A percentile compares a stretch with the other conserved stretches of the same genome.
These are phyloP conservation scores for Syritta pipiens DNA, from an alignment of 2,888 invertebrate species.

Conservation along the genomic window DNA sequence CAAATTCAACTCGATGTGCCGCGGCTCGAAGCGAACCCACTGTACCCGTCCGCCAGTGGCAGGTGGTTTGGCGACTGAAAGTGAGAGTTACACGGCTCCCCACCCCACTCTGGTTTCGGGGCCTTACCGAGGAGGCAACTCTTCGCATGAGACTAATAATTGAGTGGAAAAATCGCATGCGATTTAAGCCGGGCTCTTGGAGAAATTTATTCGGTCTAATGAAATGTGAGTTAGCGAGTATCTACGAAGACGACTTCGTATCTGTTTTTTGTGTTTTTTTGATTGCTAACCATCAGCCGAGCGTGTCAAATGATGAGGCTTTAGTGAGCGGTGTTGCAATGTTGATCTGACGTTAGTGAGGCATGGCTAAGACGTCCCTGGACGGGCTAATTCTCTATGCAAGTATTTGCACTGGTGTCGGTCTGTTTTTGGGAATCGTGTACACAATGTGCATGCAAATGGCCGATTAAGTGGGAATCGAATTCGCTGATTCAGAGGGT, in stretches of 20 bases:
- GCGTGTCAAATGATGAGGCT: constrained; percentile 25
- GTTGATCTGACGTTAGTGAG: constrained; percentile 27
- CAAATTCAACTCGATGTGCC: constrained; percentile 35
- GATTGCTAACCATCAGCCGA: constrained; percentile 6
- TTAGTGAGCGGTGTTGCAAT: constrained; percentile 24
- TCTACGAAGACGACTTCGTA: constrained; percentile 7
- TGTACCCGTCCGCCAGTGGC: constrained; percentile 39
- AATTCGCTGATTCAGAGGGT: too few species aligned
- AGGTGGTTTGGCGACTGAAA: constrained; percentile 55
- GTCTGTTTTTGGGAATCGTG: constrained; percentile 3
- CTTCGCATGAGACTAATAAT: constrained; percentile 46
- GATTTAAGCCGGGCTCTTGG: constrained; percentile 24
- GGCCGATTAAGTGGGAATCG: too few species aligned
- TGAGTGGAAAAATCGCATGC: constrained; percentile 47
- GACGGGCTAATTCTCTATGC: constrained; percentile 18
- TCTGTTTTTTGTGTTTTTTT: background rate
- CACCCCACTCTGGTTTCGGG: constrained; percentile 6
- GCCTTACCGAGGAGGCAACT: constrained; percentile 17
- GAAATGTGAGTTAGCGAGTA: background rate
- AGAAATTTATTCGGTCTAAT: constrained; percentile 17
- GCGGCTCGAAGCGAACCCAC: constrained; percentile 29
- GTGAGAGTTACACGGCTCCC: constrained; percentile 56
- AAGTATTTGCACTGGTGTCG: constrained; percentile 8
- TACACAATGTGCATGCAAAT: constrained; percentile 7
- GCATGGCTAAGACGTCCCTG: constrained; percentile 9